Evolutionary conservation across 2,113 vertebrate species (phyloP).

Genomic region (Azemiops feae): DNA sequence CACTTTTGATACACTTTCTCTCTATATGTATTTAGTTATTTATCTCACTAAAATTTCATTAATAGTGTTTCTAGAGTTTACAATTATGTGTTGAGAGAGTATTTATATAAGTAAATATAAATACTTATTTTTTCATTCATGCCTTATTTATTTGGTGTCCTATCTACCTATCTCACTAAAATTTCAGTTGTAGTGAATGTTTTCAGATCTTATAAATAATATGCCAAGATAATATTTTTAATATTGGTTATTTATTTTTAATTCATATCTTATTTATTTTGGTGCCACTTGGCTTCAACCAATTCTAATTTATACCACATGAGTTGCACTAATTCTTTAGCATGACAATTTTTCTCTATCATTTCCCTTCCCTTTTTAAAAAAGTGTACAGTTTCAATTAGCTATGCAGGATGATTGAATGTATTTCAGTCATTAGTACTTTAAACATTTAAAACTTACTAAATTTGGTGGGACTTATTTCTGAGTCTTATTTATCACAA

Average conservation of each 20-base stretch:
- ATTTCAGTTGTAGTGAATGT: not conserved
- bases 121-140: constrained; percentile 2
- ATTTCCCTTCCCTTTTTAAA: not conserved
- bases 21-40: not conserved
- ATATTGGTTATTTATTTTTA: not conserved
- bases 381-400: not conserved
- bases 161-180: not conserved
- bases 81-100: not conserved
- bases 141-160: not conserved
- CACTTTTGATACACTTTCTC: not conserved
- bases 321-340: not conserved
- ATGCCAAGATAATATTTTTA: not conserved
- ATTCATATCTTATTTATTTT: not conserved
- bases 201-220: not conserved
- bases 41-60: constrained; percentile 2
- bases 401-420: not conserved
- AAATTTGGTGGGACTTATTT: not conserved
- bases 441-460: not conserved
- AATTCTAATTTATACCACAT: not conserved
- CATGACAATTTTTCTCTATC: not conserved
- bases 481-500: not conserved
- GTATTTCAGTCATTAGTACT: not conserved
- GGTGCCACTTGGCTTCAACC: not conserved
- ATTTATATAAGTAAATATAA: constrained; percentile 11
- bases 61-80: not conserved